phyloP scores from a whole-genome alignment of 2,888 invertebrate species.

The Lepidocyrtinus sp. region DNA sequence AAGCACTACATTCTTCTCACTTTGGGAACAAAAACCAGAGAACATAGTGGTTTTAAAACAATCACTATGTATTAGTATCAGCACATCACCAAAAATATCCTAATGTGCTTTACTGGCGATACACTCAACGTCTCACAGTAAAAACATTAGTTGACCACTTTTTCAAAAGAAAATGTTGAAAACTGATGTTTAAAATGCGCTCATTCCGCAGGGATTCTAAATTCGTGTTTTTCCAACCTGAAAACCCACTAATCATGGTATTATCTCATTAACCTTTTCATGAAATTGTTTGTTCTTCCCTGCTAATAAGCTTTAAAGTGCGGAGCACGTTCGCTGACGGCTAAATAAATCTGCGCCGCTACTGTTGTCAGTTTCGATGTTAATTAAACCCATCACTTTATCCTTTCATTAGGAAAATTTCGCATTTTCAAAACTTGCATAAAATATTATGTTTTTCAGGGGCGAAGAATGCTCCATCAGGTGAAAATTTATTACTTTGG shows the following conservation, averaged over 20 bases:
- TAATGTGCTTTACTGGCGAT: not conserved
- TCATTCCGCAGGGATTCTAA: not conserved
- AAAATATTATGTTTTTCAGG: no score
- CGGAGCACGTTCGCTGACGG: not conserved
- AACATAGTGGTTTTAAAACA: constrained; percentile 10
- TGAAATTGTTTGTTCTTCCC: constrained; percentile 14
- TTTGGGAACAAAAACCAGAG: not conserved
- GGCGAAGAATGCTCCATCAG: no score
- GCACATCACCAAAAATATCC: constrained; percentile 6
- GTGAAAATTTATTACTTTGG: not conserved
- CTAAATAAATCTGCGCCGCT: not conserved
- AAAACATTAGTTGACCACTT: constrained; percentile 10
- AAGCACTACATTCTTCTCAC: constrained; percentile 2
- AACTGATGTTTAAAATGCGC: no score
- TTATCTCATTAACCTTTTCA: constrained; percentile 56
- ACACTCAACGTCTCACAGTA: not conserved
- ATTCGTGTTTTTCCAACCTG: not conserved
- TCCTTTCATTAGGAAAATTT: no score
- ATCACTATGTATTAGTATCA: constrained; percentile 16
- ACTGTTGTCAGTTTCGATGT: constrained; percentile 6
- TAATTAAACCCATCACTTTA: constrained; percentile 4
- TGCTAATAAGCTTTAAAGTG: constrained; percentile 16
- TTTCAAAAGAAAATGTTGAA: not conserved
- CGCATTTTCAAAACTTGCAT: no score
- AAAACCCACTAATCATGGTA: constrained; percentile 42